A percentile compares a stretch with the other conserved stretches of the same genome.
These are phyloP conservation scores for Yponomeuta evonymella DNA, from an alignment of 2,888 invertebrate genomes.

Conservation along the genomic window DNA sequence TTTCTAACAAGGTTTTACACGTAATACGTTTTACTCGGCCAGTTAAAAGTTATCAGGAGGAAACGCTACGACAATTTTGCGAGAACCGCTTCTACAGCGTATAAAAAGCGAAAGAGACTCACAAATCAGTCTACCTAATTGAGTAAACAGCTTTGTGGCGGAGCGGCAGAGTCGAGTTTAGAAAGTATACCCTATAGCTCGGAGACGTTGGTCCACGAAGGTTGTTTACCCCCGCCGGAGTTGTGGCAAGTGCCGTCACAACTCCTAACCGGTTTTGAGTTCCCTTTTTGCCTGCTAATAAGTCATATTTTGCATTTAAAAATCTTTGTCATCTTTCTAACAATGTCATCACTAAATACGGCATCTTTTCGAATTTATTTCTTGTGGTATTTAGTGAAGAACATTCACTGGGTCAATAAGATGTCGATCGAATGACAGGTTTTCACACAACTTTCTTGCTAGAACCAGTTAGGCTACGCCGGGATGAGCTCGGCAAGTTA, in stretches of 20 bases:
- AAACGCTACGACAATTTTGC: no score
- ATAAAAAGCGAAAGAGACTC: neutral
- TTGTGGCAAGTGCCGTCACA: neutral
- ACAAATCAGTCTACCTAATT: neutral
- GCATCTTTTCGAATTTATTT: neutral
- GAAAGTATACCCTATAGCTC: neutral
- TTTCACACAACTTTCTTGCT: neutral
- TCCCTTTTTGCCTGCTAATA: neutral
- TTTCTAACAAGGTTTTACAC: no score
- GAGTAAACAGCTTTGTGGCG: neutral
- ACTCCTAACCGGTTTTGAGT: neutral
- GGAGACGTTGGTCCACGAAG: neutral
- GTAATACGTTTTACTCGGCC: no score
- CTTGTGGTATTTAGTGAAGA: neutral
- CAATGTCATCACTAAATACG: neutral
- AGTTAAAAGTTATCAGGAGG: no score
- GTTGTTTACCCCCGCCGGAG: neutral
- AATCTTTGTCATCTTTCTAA: neutral
- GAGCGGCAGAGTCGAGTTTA: neutral
- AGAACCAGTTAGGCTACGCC: neutral
- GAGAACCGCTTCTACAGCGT: no score
- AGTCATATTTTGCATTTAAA: neutral
- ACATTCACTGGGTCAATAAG: neutral
- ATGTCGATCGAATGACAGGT: neutral
- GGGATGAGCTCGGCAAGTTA: no score